Conservation (phyloP, 2,797 vertebrate species). For the Allobates femoralis region DNA sequence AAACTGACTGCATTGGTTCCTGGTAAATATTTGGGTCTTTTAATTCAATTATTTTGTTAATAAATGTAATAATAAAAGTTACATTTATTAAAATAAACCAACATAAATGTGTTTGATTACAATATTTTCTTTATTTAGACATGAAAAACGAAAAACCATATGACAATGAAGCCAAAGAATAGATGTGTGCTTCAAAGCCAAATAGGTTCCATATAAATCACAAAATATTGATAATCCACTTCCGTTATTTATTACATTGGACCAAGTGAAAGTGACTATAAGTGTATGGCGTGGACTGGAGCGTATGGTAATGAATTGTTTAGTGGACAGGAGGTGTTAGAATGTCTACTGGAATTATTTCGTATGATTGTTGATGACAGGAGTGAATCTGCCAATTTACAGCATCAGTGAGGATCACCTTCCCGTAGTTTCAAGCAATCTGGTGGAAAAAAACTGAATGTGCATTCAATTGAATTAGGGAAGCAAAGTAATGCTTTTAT, state of each 20-base stretch:
- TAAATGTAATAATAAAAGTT: too few species aligned
- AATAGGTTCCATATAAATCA: too few species aligned
- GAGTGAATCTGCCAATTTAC: conserved; percentile 51
- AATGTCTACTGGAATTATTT: background rate
- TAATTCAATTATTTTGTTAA: too few species aligned
- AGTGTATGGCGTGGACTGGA: background rate
- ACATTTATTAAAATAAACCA: too few species aligned
- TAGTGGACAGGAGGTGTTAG: conserved; percentile 31
- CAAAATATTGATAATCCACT: too few species aligned
- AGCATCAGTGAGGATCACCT: conserved; percentile 51
- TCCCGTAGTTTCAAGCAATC: conserved; percentile 51
- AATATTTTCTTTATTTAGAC: too few species aligned
- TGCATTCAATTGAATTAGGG: conserved; percentile 55
- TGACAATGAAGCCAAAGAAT: too few species aligned
- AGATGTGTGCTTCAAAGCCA: too few species aligned
- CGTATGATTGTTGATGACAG: conserved; percentile 53
- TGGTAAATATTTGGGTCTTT: background rate
- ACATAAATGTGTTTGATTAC: too few species aligned
- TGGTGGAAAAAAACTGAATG: conserved; percentile 45
- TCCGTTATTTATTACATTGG: background rate
- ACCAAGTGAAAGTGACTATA: background rate
- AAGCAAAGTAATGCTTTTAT: conserved; percentile 58
- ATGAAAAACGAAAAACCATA: too few species aligned
- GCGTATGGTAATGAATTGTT: conserved; percentile 7
- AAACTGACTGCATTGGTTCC: background rate